Base-by-base conservation (phyloP, 2,888 invertebrate species). In the Carcina quercana region DNA sequence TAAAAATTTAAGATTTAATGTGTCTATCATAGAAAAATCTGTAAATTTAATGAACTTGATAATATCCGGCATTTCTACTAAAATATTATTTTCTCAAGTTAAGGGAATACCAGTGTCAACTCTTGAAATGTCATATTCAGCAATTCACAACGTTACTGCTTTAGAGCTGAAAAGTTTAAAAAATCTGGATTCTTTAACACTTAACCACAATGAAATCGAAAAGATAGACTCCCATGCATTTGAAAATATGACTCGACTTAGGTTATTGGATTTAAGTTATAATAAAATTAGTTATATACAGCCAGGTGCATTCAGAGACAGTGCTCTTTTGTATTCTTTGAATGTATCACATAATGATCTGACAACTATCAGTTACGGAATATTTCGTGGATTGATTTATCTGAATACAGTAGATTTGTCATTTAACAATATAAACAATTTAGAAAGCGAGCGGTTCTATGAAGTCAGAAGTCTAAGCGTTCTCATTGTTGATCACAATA, bases 281-380 rank as follows among this genome's bases (percentile, higher is more conserved):
- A 76, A 76, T 34, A 45, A 59, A 38, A 59, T 76, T 37, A 45
- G 38, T 15, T 57, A 36, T 13, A 63, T 76, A 32, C 69, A 75
- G 47, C 65, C 73, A 1, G 69, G 71, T 3, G 48, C 52, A 15
- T 72, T 76, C 34, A 66, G 54, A 44, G 61, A 70, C 5, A 72
- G 66, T 14, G 34, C 28, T 5, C 36, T 53, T 4, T 45, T 76
- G 15, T 12, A 37, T 13, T 34, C 28, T 4, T 45, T 76, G 3
- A 75, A 73, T 31, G 39, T 76, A 31, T 76, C 76, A 10, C 71
- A 75, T 38, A 76, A 76, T 35, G 43, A 13, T 7, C 43, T 76
- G 19, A 39, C 41, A 0, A 35, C 39, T 14, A 33, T 76, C 11
- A 52, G 51, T 10, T 76, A 69, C 36, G 76, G 76, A 12, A 59